Percentiles rank a stretch among this genome's conserved stretches.
Conservation (phyloP, 2,888 invertebrate species). For the Anodontia alba region DNA sequence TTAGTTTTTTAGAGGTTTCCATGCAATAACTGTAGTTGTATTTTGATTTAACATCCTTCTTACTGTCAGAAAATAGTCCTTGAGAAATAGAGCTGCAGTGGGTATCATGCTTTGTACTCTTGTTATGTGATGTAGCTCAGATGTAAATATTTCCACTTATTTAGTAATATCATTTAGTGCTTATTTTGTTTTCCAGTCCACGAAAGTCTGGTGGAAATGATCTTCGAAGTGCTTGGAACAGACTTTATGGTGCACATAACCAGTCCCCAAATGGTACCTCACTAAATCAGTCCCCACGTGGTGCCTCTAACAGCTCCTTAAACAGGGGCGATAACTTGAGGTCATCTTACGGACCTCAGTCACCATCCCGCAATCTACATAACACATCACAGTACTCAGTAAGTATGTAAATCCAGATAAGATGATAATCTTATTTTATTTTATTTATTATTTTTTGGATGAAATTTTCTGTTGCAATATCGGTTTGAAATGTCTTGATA, state of each 20-base stretch:
- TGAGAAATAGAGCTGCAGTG: no score
- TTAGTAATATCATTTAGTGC: no score
- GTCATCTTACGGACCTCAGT: slow-evolving; percentile 42
- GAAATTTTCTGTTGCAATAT: no score
- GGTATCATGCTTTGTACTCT: no score
- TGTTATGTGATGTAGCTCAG: no score
- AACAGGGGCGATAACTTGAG: slow-evolving; percentile 47
- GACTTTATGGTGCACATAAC: slow-evolving; percentile 67
- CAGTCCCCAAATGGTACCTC: slow-evolving; percentile 22
- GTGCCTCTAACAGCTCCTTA: slow-evolving; percentile 5
- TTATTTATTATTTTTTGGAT: background rate
- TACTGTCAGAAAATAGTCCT: no score
- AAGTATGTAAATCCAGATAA: slow-evolving; percentile 13
- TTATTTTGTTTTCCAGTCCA: slow-evolving; percentile 26
- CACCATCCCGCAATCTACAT: slow-evolving; percentile 23
- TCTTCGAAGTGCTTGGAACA: slow-evolving; percentile 75
- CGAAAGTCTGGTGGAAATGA: slow-evolving; percentile 58
- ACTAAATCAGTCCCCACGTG: background rate
- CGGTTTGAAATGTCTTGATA: no score
- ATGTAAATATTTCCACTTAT: no score
- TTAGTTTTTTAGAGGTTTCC: no score
- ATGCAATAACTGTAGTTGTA: no score
- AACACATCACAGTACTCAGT: slow-evolving; percentile 32
- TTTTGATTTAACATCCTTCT: no score
- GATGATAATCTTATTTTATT: background rate